Evolutionary conservation across 2,888 invertebrate genomes (phyloP).

Genomic region (Harmothoe impar): DNA sequence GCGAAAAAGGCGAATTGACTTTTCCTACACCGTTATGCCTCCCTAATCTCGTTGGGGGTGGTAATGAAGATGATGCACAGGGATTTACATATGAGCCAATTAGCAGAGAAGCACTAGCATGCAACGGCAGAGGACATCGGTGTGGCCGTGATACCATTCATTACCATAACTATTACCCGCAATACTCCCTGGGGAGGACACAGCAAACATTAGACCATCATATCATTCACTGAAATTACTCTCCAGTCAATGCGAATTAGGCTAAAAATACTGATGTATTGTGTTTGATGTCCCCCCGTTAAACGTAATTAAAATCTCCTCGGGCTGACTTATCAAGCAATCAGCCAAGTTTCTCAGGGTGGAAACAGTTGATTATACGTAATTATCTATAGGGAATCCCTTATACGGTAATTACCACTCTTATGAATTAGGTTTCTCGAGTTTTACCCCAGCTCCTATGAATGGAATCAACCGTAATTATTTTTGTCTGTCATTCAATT

Average conservation of each 20-base stretch:
- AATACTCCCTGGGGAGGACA: not conserved
- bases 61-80: constrained; percentile 16
- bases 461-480: not conserved
- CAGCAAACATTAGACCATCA: not conserved
- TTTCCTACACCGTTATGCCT: constrained; percentile 22
- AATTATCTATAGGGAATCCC: not conserved
- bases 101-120: not conserved
- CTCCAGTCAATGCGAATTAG: not conserved
- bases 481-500: not conserved
- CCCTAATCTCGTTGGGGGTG: not conserved
- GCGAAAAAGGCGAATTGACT: constrained; percentile 30
- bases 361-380: constrained; percentile 2
- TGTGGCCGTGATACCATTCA: constrained; percentile 8
- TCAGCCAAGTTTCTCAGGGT: not conserved
- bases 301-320: not conserved
- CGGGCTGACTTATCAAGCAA: not conserved
- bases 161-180: constrained; percentile 3
- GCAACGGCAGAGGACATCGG: not conserved
- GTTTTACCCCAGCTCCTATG: not conserved
- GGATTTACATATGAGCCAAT: constrained; percentile 44
- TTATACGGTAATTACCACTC: not conserved
- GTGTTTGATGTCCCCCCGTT: not conserved
- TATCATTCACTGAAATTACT: not conserved
- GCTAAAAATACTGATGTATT: constrained; percentile 30
- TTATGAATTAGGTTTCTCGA: not conserved